Conservation (phyloP, 2,113 vertebrate species). For the Potamarius usumacintae region DNA sequence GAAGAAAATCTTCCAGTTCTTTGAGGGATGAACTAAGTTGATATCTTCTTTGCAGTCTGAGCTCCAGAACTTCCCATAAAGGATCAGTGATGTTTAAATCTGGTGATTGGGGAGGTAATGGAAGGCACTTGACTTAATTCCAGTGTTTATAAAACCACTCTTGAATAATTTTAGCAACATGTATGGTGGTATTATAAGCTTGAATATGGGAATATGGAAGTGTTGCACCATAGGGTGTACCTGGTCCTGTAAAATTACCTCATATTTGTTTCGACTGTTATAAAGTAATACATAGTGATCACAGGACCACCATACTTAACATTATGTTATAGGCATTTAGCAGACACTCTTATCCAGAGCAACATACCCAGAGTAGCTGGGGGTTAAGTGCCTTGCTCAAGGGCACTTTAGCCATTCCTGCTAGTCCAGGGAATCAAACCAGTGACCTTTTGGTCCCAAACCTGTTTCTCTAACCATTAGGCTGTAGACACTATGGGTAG, state of each 20-base stretch:
- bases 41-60: constrained; percentile 1
- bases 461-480: background rate
- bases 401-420: too few species aligned
- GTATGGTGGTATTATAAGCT: background rate
- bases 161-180: background rate
- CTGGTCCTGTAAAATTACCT: background rate
- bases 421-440: too few species aligned
- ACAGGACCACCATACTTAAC: background rate
- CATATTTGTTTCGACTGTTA: background rate
- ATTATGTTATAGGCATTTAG: background rate
- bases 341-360: too few species aligned
- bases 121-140: background rate
- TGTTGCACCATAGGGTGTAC: background rate
- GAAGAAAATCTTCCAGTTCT: background rate
- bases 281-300: background rate
- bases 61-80: background rate
- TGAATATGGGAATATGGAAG: background rate
- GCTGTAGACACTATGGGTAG: background rate
- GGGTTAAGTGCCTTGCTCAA: too few species aligned
- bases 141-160: background rate
- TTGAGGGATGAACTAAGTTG: background rate
- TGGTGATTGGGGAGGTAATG: background rate
- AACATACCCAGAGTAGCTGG: too few species aligned
- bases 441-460: too few species aligned
- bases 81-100: background rate